phyloP scores from a whole-genome alignment of 2,797 vertebrate genomes.

The Chaenodraco wilsoni region DNA sequence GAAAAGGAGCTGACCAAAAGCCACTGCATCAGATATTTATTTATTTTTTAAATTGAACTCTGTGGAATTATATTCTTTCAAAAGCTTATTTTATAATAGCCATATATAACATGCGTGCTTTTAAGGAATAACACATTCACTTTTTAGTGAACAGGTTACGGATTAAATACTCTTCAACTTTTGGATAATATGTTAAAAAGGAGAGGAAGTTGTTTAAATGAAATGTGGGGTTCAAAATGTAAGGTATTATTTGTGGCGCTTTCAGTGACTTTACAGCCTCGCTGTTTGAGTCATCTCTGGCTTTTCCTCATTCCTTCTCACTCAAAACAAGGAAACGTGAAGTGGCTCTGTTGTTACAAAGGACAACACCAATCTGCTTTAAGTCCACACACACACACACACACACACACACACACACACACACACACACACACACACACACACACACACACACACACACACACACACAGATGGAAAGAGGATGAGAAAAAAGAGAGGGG shows the following conservation, averaged over 20 bases:
- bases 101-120: neutral
- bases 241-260: conserved; percentile 13
- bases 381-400: conserved; percentile 44
- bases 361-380: conserved; percentile 68
- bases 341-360: conserved; percentile 72
- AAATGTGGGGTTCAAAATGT: conserved; percentile 3
- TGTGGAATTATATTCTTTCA: neutral
- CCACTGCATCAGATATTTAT: neutral
- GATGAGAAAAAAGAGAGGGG: conserved; percentile 11
- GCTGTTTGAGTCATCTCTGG: conserved; percentile 36
- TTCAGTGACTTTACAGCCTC: conserved; percentile 24
- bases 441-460: too few species aligned
- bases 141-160: neutral
- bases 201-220: conserved; percentile 6
- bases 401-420: conserved; percentile 9
- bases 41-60: neutral
- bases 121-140: neutral
- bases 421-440: conserved; percentile 1
- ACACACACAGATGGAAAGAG: conserved; percentile 22
- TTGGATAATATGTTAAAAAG: neutral
- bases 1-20: conserved; percentile 43
- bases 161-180: neutral
- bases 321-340: conserved; percentile 66
- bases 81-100: neutral
- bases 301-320: conserved; percentile 53